Conservation (phyloP, 2,113 vertebrate species). For the Camelus dromedarius region DNA sequence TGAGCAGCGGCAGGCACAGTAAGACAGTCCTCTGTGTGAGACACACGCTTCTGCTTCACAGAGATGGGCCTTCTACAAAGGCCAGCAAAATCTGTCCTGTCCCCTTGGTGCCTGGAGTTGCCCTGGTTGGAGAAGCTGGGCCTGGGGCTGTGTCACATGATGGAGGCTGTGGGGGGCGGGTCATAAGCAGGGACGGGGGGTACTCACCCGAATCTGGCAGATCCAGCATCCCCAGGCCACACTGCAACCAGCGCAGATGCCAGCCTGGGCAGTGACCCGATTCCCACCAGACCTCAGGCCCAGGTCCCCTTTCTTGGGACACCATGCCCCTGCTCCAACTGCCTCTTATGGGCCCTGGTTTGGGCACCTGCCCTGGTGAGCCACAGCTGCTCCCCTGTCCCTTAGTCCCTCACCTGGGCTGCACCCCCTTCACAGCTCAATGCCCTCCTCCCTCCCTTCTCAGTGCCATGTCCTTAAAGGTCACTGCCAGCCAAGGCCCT, state of each 20-base stretch:
- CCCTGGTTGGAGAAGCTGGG: not conserved
- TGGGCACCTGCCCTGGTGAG: not conserved
- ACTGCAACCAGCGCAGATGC: too few species aligned
- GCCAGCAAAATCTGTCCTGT: fast-evolving
- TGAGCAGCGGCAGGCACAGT: not conserved
- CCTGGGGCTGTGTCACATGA: not conserved
- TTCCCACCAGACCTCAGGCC: fast-evolving
- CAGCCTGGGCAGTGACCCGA: not conserved
- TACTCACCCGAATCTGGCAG: not conserved
- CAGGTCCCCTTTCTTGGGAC: not conserved
- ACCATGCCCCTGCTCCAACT: fast-evolving
- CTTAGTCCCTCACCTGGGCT: not conserved
- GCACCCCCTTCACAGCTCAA: not conserved
- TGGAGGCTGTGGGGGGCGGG: fast-evolving
- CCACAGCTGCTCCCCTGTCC: not conserved
- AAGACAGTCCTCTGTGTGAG: not conserved
- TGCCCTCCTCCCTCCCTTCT: not conserved
- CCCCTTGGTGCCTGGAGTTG: fast-evolving
- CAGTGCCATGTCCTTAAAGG: not conserved
- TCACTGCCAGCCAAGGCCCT: not conserved
- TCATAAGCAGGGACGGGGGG: not conserved
- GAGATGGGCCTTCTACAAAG: not conserved
- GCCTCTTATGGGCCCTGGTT: not conserved
- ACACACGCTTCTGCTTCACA: not conserved
- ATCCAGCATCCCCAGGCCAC: not conserved